phyloP scores from a whole-genome alignment of 2,888 invertebrate species.

The Dyspetes luteomarginatus region DNA sequence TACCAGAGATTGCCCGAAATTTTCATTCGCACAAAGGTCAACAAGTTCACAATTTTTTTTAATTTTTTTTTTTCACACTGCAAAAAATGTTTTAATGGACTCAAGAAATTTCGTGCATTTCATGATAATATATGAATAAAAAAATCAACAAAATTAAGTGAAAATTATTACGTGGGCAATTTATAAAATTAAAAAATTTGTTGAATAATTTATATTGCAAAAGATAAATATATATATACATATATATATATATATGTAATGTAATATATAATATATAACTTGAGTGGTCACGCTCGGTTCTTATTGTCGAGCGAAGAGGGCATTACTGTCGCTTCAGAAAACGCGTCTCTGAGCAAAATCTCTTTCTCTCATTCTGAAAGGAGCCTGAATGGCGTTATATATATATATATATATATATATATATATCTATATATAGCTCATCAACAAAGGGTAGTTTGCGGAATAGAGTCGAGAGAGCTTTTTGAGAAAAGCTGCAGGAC shows the following conservation, averaged over 20 bases:
- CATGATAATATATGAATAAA: neutral
- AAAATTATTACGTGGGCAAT: too few species aligned
- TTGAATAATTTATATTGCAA: too few species aligned
- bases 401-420: neutral
- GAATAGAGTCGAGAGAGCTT: neutral
- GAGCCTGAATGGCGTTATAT: neutral
- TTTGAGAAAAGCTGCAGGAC: neutral
- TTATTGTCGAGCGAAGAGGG: constrained; percentile 6
- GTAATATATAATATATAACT: too few species aligned
- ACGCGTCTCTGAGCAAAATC: neutral
- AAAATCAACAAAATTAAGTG: neutral
- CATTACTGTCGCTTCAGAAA: constrained; percentile 1
- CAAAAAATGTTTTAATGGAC: neutral
- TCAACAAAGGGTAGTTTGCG: constrained; percentile 11
- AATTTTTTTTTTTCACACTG: too few species aligned
- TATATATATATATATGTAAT: too few species aligned
- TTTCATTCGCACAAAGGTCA: too few species aligned
- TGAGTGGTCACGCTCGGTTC: neutral
- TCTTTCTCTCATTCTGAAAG: constrained; percentile 9
- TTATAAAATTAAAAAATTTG: too few species aligned
- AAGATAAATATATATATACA: too few species aligned
- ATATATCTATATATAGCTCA: constrained; percentile 14
- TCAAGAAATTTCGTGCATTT: neutral
- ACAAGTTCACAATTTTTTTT: neutral
- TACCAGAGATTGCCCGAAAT: too few species aligned